Conservation (phyloP, 2,113 vertebrate genomes). For the Ceyx margarethae region DNA sequence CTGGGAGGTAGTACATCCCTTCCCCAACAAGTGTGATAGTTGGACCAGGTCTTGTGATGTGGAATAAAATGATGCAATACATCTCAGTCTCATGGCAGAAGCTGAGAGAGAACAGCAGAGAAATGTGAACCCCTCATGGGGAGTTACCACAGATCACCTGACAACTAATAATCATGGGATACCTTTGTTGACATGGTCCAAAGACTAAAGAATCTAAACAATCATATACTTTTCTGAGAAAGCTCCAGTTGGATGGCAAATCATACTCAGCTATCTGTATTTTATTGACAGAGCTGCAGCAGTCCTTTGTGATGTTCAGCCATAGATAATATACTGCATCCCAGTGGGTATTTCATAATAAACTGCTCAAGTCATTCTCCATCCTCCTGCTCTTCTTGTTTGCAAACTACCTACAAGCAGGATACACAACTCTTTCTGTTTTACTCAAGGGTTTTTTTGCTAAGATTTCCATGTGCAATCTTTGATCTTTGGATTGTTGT, state of each 20-base stretch:
- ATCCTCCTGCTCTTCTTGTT: neutral
- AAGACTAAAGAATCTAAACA: neutral
- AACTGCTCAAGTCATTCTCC: neutral
- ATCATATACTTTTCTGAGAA: neutral
- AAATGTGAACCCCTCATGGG: neutral
- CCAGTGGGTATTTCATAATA: slow-evolving; percentile 9
- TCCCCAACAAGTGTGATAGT: neutral
- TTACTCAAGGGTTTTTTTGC: neutral
- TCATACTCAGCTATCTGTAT: neutral
- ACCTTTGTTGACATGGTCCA: neutral
- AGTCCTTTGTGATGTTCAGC: neutral
- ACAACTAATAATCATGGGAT: neutral
- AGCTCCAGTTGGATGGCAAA: neutral
- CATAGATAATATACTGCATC: neutral
- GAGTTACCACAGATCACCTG: neutral
- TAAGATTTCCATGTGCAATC: neutral
- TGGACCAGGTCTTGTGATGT: neutral
- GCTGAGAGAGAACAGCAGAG: neutral
- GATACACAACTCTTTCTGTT: neutral
- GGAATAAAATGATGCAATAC: neutral
- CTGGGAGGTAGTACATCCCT: neutral
- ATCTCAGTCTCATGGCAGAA: neutral
- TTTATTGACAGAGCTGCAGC: neutral
- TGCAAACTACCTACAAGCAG: slow-evolving; percentile 4
- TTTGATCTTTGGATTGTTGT: neutral